A percentile compares a stretch with the other conserved stretches of the same genome.
phyloP scores from a whole-genome alignment of 2,797 vertebrate species.

The Pygocentrus nattereri region DNA sequence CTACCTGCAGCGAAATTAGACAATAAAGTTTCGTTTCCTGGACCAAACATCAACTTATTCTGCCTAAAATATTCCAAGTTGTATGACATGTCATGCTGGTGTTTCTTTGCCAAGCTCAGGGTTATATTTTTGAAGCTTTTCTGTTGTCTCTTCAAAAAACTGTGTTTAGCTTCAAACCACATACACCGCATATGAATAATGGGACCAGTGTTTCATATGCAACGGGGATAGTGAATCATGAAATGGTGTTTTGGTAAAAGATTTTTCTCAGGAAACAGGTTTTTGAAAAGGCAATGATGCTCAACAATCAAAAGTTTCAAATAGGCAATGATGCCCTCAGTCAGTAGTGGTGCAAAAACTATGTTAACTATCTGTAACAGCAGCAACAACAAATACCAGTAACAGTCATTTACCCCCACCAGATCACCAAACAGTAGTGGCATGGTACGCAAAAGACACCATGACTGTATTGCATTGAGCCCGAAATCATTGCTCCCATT shows the following conservation, averaged over 20 bases:
- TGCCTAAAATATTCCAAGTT: constrained; percentile 2
- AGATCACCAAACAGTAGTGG: constrained; percentile 3
- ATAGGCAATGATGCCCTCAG: not conserved
- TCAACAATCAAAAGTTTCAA: not conserved
- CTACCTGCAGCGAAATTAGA: too few relatives aligned
- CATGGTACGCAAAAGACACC: not conserved
- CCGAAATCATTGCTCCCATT: constrained; percentile 7
- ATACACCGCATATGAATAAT: not conserved
- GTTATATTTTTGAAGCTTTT: not conserved
- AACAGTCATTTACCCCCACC: not conserved
- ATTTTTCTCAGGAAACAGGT: not conserved
- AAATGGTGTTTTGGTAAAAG: not conserved
- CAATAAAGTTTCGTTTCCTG: too few relatives aligned
- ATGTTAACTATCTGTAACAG: not conserved
- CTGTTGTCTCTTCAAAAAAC: not conserved
- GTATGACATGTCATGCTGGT: not conserved
- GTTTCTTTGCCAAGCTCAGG: not conserved
- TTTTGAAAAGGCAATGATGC: not conserved
- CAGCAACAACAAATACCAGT: not conserved
- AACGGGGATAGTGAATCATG: not conserved
- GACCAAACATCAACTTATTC: not conserved
- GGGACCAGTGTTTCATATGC: not conserved
- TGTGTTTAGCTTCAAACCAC: not conserved
- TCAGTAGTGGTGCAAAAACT: not conserved
- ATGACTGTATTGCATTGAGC: not conserved